Percentiles rank a stretch among this genome's conserved stretches.
phyloP scores from a whole-genome alignment of 2,797 vertebrate genomes.

The Notolabrus celidotus region DNA sequence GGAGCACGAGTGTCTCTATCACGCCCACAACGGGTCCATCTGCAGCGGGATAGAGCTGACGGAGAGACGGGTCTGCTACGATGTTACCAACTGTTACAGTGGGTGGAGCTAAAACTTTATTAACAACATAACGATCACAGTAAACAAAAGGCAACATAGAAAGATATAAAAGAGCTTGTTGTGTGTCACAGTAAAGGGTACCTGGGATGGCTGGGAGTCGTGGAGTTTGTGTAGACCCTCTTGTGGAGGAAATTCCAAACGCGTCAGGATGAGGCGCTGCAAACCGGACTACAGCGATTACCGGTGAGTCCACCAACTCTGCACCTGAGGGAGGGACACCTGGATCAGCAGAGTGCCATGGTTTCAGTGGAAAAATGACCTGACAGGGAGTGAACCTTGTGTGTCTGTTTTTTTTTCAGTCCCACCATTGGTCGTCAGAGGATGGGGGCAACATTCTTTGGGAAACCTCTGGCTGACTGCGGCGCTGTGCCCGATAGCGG shows the following conservation, averaged over 20 bases:
- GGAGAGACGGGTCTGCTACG: conserved; percentile 46
- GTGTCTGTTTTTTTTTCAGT: conserved; percentile 30
- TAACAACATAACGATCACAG: not conserved
- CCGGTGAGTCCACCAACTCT: conserved; percentile 37
- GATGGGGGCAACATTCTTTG: not conserved
- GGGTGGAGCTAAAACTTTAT: conserved; percentile 1
- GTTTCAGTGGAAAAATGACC: not conserved
- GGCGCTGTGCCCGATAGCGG: fast-evolving
- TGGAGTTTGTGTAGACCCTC: conserved; percentile 39
- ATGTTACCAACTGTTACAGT: conserved; percentile 34
- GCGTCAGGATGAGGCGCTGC: conserved; percentile 20
- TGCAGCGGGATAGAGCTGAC: conserved; percentile 9
- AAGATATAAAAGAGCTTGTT: not conserved
- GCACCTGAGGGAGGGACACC: not conserved
- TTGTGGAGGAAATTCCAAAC: conserved; percentile 28
- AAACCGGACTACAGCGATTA: conserved; percentile 50
- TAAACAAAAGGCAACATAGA: not conserved
- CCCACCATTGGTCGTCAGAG: not conserved
- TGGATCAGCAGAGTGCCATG: not conserved
- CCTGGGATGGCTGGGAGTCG: conserved; percentile 38
- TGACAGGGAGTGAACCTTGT: not conserved
- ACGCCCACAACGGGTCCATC: conserved; percentile 42
- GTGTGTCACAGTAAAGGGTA: conserved; percentile 48
- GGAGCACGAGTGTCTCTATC: conserved; percentile 26
- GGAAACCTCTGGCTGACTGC: not conserved